Conservation (phyloP, 2,113 vertebrate species). For the Peromyscus leucopus region DNA sequence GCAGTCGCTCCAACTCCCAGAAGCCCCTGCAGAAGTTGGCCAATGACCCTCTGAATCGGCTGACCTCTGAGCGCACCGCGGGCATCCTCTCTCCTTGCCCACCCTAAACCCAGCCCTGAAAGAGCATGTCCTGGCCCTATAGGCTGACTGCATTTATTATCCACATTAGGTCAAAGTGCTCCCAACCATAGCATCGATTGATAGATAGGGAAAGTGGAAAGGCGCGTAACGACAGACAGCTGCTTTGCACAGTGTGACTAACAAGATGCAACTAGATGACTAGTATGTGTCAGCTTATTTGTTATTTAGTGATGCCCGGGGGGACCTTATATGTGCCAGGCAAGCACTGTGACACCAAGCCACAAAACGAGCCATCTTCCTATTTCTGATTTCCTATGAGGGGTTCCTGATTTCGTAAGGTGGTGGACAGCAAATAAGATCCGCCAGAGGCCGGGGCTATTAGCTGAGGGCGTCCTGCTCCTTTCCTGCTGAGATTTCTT, state of each 20-base stretch:
- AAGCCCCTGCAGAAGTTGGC: not conserved
- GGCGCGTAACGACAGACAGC: not conserved
- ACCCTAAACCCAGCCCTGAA: rapidly evolving
- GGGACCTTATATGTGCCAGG: not conserved
- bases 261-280: not conserved
- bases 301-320: not conserved
- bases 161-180: not conserved
- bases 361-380: not conserved
- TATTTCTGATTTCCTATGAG: not conserved
- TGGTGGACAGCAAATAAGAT: too few relatives aligned
- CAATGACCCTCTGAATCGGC: not conserved
- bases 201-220: not conserved
- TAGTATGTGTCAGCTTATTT: not conserved
- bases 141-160: not conserved
- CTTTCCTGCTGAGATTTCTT: not conserved
- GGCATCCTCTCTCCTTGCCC: not conserved
- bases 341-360: not conserved
- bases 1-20: not conserved
- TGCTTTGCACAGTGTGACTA: not conserved
- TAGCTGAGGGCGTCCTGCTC: not conserved
- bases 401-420: not conserved
- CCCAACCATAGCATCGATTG: not conserved
- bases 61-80: rapidly evolving
- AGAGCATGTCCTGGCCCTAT: not conserved
- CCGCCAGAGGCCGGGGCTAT: not conserved